These are phyloP conservation scores for Schlechtendalia chinensis DNA, from an alignment of 1,140 invertebrate species.

Conservation along the genomic window DNA sequence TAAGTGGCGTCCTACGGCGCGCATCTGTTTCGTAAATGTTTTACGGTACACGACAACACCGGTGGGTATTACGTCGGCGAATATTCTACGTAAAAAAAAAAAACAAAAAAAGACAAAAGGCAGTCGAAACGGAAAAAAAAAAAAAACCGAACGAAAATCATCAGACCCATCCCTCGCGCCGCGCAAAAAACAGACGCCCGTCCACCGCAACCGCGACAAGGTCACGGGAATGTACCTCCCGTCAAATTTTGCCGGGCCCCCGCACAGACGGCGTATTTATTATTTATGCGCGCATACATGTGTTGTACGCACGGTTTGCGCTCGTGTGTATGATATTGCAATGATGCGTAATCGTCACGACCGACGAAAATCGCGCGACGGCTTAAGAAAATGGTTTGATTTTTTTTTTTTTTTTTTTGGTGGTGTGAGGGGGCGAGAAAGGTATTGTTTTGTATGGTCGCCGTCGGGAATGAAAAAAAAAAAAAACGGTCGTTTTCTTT, in stretches of 20 bases:
- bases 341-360: neutral
- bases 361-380: neutral
- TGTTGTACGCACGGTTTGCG: neutral
- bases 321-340: no score
- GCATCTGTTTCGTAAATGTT: neutral
- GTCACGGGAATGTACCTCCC: neutral
- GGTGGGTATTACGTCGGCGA: no score
- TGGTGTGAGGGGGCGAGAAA: no score
- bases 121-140: no score
- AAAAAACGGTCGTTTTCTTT: no score
- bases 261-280: no score
- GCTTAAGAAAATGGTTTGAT: neutral
- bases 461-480: no score
- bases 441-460: no score
- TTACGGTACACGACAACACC: neutral
- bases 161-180: neutral
- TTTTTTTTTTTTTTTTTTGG: no score
- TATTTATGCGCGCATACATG: neutral
- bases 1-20: neutral
- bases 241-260: neutral
- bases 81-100: neutral
- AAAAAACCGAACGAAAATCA: no score
- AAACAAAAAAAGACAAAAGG: neutral
- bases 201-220: neutral
- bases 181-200: neutral